phyloP scores from a whole-genome alignment of 2,888 invertebrate species.

The Orthosia gracilis region DNA sequence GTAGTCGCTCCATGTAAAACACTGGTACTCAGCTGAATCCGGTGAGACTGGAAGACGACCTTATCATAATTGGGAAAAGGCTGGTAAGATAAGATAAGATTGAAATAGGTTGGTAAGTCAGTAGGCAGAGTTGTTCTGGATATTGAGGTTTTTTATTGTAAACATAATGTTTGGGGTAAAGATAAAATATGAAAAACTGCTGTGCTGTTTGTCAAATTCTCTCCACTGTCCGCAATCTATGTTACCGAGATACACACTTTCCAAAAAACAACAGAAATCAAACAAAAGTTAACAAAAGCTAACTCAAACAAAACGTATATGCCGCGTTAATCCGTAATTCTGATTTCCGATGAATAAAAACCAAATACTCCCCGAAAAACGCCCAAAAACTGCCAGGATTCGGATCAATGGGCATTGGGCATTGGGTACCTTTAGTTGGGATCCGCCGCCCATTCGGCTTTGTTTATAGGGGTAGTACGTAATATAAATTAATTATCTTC shows the following conservation, averaged over 20 bases:
- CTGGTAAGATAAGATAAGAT: no score
- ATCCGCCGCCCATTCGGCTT: slow-evolving; percentile 62
- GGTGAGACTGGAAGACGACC: no score
- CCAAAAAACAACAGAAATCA: slow-evolving; percentile 7
- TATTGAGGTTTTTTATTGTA: not conserved
- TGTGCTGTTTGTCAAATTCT: not conserved
- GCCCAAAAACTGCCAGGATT: slow-evolving; percentile 33
- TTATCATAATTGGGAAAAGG: no score
- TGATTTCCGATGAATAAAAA: slow-evolving; percentile 51
- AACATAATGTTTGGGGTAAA: not conserved
- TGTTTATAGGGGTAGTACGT: slow-evolving; percentile 71
- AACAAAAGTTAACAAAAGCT: slow-evolving; percentile 7
- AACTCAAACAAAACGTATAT: slow-evolving; percentile 38
- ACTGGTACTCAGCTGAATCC: no score
- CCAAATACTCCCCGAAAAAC: slow-evolving; percentile 39
- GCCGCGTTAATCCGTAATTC: slow-evolving; percentile 8
- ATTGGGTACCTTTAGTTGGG: slow-evolving; percentile 51
- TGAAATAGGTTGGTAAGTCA: no score
- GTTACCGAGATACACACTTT: not conserved
- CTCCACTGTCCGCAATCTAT: not conserved
- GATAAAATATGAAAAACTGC: not conserved
- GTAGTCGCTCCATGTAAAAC: no score
- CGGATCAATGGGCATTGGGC: slow-evolving; percentile 44
- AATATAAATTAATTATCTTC: slow-evolving; percentile 77
- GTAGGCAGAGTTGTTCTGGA: not conserved